phyloP scores from a whole-genome alignment of 2,888 invertebrate genomes.

The Spicauda simplicius region DNA sequence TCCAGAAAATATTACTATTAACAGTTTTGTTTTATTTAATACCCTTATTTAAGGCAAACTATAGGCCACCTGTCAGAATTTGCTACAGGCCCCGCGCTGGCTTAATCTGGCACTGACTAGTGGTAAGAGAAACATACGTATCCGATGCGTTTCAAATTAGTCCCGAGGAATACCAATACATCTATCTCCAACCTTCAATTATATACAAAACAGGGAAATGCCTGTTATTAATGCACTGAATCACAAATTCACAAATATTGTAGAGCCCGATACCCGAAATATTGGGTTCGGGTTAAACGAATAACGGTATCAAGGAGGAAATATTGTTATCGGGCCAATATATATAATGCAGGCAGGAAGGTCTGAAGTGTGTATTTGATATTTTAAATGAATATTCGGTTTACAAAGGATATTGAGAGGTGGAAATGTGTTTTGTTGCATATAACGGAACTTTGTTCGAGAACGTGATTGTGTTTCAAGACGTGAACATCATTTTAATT shows the following conservation, averaged over 20 bases:
- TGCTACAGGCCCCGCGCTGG: too few species aligned
- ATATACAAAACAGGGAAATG: neutral
- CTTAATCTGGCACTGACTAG: too few species aligned
- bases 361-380: conserved; percentile 22
- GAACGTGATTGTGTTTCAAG: too few species aligned
- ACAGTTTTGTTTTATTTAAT: too few species aligned
- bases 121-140: too few species aligned
- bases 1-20: too few species aligned
- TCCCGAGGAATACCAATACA: too few species aligned
- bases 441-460: neutral
- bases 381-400: conserved; percentile 14
- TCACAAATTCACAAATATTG: conserved; percentile 66
- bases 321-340: conserved; percentile 8
- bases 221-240: conserved; percentile 42
- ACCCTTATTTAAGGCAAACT: too few species aligned
- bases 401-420: neutral
- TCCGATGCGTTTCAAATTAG: too few species aligned
- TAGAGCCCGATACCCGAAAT: conserved; percentile 63
- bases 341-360: neutral
- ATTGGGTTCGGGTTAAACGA: conserved; percentile 62
- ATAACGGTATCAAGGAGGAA: conserved; percentile 50
- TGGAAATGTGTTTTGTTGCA: neutral
- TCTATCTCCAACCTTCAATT: too few species aligned
- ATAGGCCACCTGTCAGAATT: too few species aligned
- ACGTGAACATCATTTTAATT: too few species aligned